These are phyloP conservation scores for Lagocephalus sceleratus DNA, from an alignment of 2,797 vertebrate genomes.

Conservation along the genomic window DNA sequence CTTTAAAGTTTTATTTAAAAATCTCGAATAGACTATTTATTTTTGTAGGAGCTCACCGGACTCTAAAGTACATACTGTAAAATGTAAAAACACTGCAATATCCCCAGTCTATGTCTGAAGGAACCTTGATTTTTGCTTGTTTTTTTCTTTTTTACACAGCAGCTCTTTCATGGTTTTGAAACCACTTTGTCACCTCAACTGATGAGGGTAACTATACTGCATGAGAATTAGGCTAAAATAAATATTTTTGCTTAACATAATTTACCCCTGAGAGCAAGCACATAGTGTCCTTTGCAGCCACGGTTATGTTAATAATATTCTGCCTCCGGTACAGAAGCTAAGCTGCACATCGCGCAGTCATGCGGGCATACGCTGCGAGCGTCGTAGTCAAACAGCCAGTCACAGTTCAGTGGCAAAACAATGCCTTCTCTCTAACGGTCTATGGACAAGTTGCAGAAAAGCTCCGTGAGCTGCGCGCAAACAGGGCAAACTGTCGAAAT, in stretches of 20 bases:
- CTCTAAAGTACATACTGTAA: neutral
- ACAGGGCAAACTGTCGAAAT: constrained; percentile 21
- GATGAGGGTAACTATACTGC: neutral
- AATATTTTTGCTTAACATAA: neutral
- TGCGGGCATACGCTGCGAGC: constrained; percentile 3
- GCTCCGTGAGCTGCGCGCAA: constrained; percentile 13
- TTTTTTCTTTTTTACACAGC: neutral
- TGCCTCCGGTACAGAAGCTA: too few species aligned
- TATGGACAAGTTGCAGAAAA: constrained; percentile 24
- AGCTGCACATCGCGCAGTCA: neutral
- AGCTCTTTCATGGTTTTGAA: neutral
- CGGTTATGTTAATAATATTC: too few species aligned
- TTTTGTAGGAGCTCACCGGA: constrained; percentile 7
- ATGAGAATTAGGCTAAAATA: neutral
- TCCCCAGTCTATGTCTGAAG: neutral
- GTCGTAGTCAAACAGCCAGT: constrained; percentile 22
- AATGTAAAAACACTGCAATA: neutral
- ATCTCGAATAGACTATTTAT: constrained; percentile 11
- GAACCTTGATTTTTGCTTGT: neutral
- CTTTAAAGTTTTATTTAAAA: constrained; percentile 43
- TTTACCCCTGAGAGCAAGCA: neutral
- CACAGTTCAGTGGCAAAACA: constrained; percentile 45
- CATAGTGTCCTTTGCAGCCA: too few species aligned
- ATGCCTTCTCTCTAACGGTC: constrained; percentile 22
- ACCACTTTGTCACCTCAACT: too few species aligned